Base-by-base conservation (phyloP, 2,888 invertebrate genomes). In the Parnassius smintheus region DNA sequence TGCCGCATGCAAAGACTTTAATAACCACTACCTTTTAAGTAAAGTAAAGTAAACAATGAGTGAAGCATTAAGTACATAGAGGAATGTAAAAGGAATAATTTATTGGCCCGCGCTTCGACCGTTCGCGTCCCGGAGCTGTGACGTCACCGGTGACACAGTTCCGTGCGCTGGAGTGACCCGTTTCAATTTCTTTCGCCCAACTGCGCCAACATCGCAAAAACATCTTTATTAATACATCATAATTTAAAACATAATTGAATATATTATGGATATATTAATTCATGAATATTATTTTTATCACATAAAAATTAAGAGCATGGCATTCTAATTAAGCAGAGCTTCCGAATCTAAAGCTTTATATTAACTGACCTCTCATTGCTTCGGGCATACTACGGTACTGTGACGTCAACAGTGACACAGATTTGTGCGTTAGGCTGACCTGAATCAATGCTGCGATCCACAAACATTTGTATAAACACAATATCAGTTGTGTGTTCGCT, bases 391-490 rank as follows among this genome's bases (percentile, higher is more conserved):
- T 18, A 10, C 57, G 51, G 54, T 35, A n/a, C 35, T 35, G 56
- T 66, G 70, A 70, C 67, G 68, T 66, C 66, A 69, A 50, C 41
- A 49, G 56, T 65, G 68, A 66, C 68, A 68, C 61, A 64, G 63
- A 64, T 62, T 13, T 25, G 10, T 67, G 56, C 59, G 61, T 59
- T 61, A 57, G 51, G 53, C 67, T 64, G 70, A 71, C 67, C 66
- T 66, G 66, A 66, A 64, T 68, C 42, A 52, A 60, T 53, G 35
- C 35, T 35, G 35, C 35, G 35, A 35, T 35, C 3, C 35, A 7
- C 35, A 35, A 35, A 35, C 35, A n/a, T n/a, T 46, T 44, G 54
- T 44, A 13, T 22, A 42, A 44, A 54, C 22, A 54, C 35, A 35
- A 35, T 35, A 35, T 35, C 35, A 35, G 35, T 35, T 35, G 35